Percentiles rank a stretch among this genome's conserved stretches.
These are phyloP conservation scores for Heliconius congener DNA, from an alignment of 1,140 invertebrate genomes.

Conservation along the genomic window DNA sequence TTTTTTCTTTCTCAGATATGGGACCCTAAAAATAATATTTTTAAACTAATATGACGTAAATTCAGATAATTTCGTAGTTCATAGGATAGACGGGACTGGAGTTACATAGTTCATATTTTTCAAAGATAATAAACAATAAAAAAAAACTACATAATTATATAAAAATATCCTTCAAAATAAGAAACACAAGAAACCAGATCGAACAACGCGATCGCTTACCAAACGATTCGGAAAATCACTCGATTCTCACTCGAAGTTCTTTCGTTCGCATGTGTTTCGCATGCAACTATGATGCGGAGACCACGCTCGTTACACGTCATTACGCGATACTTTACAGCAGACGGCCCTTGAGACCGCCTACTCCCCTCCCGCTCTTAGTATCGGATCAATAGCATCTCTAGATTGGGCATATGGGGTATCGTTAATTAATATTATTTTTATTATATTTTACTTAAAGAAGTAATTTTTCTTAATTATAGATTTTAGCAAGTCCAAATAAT, in stretches of 20 bases:
- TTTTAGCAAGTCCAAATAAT: too few species aligned
- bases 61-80: too few species aligned
- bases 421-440: neutral
- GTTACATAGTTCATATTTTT: too few species aligned
- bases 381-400: conserved; percentile 42
- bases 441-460: too few species aligned
- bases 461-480: too few species aligned
- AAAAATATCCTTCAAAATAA: neutral
- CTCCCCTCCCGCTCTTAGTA: conserved; percentile 52
- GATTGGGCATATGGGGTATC: conserved; percentile 33
- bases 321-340: conserved; percentile 80
- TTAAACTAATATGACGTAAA: too few species aligned
- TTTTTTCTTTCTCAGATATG: too few species aligned
- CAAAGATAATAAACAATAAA: neutral
- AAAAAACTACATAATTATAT: neutral
- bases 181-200: neutral
- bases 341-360: conserved; percentile 77
- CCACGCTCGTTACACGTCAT: conserved; percentile 78
- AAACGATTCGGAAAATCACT: conserved; percentile 43
- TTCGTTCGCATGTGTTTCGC: conserved; percentile 48
- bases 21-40: too few species aligned
- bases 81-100: too few species aligned
- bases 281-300: conserved; percentile 59
- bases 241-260: conserved; percentile 39
- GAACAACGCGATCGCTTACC: conserved; percentile 12